Percentiles rank a stretch among this genome's conserved stretches.
phyloP scores from a whole-genome alignment of 1,140 invertebrate genomes.

The Sitobion miscanthi region DNA sequence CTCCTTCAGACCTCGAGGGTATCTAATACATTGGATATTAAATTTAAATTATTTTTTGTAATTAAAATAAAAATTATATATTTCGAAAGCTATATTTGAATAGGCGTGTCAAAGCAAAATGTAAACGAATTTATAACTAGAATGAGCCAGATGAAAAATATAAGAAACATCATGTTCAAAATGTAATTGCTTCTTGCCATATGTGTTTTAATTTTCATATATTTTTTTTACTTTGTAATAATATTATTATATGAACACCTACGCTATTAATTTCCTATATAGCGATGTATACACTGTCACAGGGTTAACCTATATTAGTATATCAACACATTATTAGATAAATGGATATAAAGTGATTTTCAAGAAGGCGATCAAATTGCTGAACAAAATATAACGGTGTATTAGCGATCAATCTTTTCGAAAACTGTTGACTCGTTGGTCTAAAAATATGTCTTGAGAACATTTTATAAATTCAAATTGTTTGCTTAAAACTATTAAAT shows the following conservation, averaged over 20 bases:
- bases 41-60: slow-evolving; percentile 25
- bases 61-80: not conserved
- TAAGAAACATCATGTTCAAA: not conserved
- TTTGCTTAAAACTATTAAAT: not conserved
- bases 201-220: not conserved
- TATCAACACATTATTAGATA: not conserved
- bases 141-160: not conserved
- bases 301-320: not conserved
- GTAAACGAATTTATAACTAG: not conserved
- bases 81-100: not conserved
- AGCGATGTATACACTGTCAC: not conserved
- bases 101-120: not conserved
- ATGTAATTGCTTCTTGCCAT: not conserved
- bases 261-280: not conserved
- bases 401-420: not conserved
- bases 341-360: not conserved
- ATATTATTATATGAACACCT: not conserved
- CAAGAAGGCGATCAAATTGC: not conserved
- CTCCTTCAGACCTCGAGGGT: not conserved
- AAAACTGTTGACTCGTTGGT: not conserved
- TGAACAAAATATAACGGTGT: not conserved
- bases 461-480: not conserved
- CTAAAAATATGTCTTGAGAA: not conserved
- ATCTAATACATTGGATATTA: not conserved
- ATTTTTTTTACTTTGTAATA: not conserved